Evolutionary conservation across 2,888 invertebrate species (phyloP), one percentile per base, ranked within the genome.

Genomic region (Conistra vaccinii): DNA sequence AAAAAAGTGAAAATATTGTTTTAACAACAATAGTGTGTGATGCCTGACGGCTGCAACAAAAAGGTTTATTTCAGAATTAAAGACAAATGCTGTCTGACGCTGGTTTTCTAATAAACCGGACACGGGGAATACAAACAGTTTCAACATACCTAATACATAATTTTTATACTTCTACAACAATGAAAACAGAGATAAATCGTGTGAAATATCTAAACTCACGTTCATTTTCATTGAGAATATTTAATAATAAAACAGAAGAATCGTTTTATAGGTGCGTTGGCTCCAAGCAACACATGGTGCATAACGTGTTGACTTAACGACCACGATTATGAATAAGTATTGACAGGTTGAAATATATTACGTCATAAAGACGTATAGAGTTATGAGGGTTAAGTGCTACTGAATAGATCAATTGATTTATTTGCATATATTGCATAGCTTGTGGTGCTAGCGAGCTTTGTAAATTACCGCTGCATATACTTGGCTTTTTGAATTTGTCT

Each of bases 321-420:
- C 66, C 71, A 72, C 69, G 70, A 51, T 51, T 72, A 71, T 80
- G 65, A 73, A 79, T 76, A 75, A 55, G 45, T 63, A 45, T 48
- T 69, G 80, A 72, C 65, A 63, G 67, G 32, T 80, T 83, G 51
- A 67, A 67, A 78, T 82, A 80, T 68, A 63, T 83, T 72, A 80
- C 68, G 69, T 69, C 69, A 77, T 65, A 55, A 72, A 79, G 35
- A 51, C 20, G 48, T 42, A 26, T 39, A 20, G 2, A 62, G 39
- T 70, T 70, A 69, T 29, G 63, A 53, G 73, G 29, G 66, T 61
- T 79, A 29, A 66, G 75, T 45, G 48, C 55, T 71, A 42, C 58
- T 60, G 32, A 48, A 68, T 72, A 69, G 53, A 74, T 53, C n/a
- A 62, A 55, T 74, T 58, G 74, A 68, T 75, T 75, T 68, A 23